Base-by-base conservation (phyloP, 1,140 invertebrate species). In the Brachionus paranguensis region DNA sequence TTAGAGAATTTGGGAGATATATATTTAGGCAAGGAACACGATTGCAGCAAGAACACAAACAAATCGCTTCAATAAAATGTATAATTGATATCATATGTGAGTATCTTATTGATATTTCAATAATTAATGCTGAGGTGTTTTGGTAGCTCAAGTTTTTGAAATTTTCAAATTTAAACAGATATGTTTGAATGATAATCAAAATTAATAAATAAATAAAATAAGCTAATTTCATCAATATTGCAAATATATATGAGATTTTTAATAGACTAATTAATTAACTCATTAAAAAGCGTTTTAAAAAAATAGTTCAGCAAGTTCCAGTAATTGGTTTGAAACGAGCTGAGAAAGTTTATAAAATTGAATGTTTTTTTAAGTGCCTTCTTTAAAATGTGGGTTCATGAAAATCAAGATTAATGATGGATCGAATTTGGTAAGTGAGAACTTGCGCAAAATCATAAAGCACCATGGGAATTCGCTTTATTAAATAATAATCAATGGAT, bases 151-250 rank as follows among this genome's bases (percentile, higher is more conserved):
- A 43, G 45, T 74, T 41, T 43, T 43, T 74, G 33, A 43, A 43
- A 24, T 74, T 43, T 74, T 74, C 41, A 74, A 43, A 74, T 43
- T 24, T 20, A 74, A 24, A 74, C 17, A 74, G 70, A 74, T 41
- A 74, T 41, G 37, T 74, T 74, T 74, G 70, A 74, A 74, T 74
- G 70, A 74, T 74, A 74, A 74, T 74, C 33, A 74, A 74, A 68
- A 68, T 68, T 33, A 68, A 68, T 68, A 68, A 68, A 68, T 68
- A 68, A 68, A 33, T 33, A 68, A 68, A 68, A 41, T 24, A 41
- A 68, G 65, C 33, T 68, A 68, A 68, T 68, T 68, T 68, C 65
- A 68, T 68, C 65, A 68, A 68, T 68, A 68, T 68, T 68, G 27
- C 33, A 33, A 41, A 20, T 29, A 12, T 68, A 17, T 41, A 68